Conservation (phyloP, 2,797 vertebrate species). For the Microcaecilia unicolor region DNA sequence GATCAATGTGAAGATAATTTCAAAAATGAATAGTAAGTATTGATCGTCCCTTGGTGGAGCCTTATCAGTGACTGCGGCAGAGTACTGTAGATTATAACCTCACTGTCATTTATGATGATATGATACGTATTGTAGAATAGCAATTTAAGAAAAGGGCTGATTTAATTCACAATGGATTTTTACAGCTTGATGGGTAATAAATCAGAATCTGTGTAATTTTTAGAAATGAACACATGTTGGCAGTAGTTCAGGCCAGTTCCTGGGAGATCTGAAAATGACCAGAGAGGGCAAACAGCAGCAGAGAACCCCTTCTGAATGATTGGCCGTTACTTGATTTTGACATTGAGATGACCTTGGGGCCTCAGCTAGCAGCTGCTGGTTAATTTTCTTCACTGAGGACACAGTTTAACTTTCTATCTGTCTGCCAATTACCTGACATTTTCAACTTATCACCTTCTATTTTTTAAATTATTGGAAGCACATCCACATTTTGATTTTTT, state of each 20-base stretch:
- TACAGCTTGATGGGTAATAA: slow-evolving; percentile 88
- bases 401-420: slow-evolving; percentile 76
- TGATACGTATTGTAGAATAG: slow-evolving; percentile 68
- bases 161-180: slow-evolving; percentile 97
- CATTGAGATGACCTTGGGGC: slow-evolving; percentile 86
- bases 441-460: slow-evolving; percentile 73
- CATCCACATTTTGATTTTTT: slow-evolving; percentile 62
- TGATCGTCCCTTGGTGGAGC: slow-evolving; percentile 80
- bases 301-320: slow-evolving; percentile 83
- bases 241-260: slow-evolving; percentile 71
- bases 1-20: slow-evolving; percentile 99
- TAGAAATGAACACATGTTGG: slow-evolving; percentile 73
- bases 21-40: slow-evolving; percentile 99
- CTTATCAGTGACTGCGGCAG: slow-evolving; percentile 84
- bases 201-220: slow-evolving; percentile 94
- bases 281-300: slow-evolving; percentile 70
- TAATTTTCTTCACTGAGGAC: slow-evolving; percentile 75
- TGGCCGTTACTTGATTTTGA: slow-evolving; percentile 82
- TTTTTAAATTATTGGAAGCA: slow-evolving; percentile 68
- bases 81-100: slow-evolving; percentile 87
- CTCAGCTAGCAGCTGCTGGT: slow-evolving; percentile 70
- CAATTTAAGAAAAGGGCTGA: slow-evolving; percentile 87
- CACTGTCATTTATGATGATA: slow-evolving; percentile 95
- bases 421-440: slow-evolving; percentile 77
- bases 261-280: slow-evolving; percentile 63